These are phyloP conservation scores for Amblyraja radiata DNA, from an alignment of 2,797 vertebrate genomes.

Conservation along the genomic window DNA sequence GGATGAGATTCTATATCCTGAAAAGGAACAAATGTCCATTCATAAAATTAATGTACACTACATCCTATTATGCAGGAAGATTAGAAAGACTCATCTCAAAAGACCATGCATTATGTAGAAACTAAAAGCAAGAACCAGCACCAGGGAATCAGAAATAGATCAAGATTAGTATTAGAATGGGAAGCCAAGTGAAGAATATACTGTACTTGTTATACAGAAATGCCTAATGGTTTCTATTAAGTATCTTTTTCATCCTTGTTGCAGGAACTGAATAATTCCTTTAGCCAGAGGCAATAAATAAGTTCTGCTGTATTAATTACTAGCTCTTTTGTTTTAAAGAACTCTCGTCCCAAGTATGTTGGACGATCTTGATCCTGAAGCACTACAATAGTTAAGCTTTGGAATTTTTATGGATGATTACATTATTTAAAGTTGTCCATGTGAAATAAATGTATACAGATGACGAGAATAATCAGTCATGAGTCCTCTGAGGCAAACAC, in stretches of 20 bases:
- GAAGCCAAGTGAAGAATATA: background rate
- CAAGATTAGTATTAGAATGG: background rate
- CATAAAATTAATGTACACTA: background rate
- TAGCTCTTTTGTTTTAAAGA: constrained; percentile 38
- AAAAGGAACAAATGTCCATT: background rate
- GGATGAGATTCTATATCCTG: background rate
- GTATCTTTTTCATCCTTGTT: background rate
- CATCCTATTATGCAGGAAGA: background rate
- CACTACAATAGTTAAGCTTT: constrained; percentile 39
- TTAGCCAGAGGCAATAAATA: constrained; percentile 22
- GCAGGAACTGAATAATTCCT: background rate
- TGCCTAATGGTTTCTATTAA: constrained; percentile 19
- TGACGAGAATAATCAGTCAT: constrained; percentile 47
- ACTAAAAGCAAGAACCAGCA: background rate
- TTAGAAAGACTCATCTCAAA: background rate
- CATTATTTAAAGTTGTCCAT: constrained; percentile 44
- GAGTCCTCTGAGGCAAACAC: constrained; percentile 44
- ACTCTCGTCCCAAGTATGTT: constrained; percentile 43
- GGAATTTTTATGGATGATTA: constrained; percentile 44
- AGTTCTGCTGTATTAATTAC: constrained; percentile 41
- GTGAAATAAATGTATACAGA: constrained; percentile 49
- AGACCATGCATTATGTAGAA: background rate
- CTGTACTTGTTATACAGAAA: background rate
- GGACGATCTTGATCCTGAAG: constrained; percentile 38
- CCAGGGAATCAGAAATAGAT: constrained; percentile 1